Base-by-base conservation (phyloP, 2,113 vertebrate genomes). In the Antechinus stuartii region DNA sequence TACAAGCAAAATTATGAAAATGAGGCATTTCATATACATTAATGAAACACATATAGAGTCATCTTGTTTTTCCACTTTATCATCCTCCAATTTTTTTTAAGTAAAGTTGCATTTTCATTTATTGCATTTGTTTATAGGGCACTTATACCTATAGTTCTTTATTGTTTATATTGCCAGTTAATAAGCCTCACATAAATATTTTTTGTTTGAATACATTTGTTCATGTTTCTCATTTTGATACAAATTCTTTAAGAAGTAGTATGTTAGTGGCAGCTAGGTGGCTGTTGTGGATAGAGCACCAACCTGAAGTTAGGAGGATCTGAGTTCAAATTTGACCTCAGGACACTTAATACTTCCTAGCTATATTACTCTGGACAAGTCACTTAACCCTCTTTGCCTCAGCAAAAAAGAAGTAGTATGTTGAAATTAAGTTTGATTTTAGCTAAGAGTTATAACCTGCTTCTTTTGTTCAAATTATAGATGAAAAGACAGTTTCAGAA, bases 391-490 rank as follows among this genome's bases (percentile, higher is more conserved):
- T 49, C 7, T 5, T 49, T 49, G 49, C 49, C 49, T 49, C 49
- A 49, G 49, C 49, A 49, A 49, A 49, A 49, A 49, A 49, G 54
- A 54, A 24, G 14, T 93, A 97, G 92, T 47, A 91, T 96, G 93
- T 25, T 95, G 49, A 91, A 25, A 90, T 92, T 95, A 94, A 53
- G 54, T 96, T 42, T n/a, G 84, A 89, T 94, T 61, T 8, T 92
- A 89, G 68, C 68, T 76, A 68, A 35, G 68, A 2, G 16, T 84
- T 76, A 76, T n/a, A 42, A 55, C 3, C 4, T 61, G 1, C 91
- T 96, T 97, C 12, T 89, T 89, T 96, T 98, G 54, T 95, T 90
- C 8, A 94, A 93, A 92, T 96, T 98, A 54, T 96, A 99, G 99
- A 89, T 54, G 47, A 93, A 3, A 96, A 94, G 25, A 0, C 1